A percentile compares a stretch with the other conserved stretches of the same genome.
Conservation (phyloP, 2,888 invertebrate species). For the Amphipoea oculea region DNA sequence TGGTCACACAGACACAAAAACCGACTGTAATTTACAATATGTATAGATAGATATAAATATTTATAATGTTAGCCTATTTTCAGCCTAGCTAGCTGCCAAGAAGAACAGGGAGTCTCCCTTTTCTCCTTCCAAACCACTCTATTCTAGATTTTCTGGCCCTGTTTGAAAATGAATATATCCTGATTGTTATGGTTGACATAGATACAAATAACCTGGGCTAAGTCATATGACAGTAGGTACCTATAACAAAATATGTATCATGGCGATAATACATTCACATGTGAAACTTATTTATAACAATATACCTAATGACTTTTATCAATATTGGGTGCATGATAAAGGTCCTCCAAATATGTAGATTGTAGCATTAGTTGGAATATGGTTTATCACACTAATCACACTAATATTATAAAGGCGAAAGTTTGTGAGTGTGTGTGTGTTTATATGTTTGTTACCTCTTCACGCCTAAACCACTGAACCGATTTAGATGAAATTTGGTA, state of each 20-base stretch:
- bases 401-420: too few species aligned
- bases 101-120: neutral
- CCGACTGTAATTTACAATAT: neutral
- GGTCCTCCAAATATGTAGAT: neutral
- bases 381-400: too few species aligned
- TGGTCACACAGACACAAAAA: neutral
- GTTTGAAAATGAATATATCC: too few species aligned
- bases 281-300: conserved; percentile 26
- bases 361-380: neutral
- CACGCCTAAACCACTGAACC: too few species aligned
- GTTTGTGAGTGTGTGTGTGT: too few species aligned
- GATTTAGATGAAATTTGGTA: too few species aligned
- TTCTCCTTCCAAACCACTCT: neutral
- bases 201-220: neutral
- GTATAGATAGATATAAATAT: neutral
- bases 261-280: conserved; percentile 3
- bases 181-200: too few species aligned
- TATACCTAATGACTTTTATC: conserved; percentile 22
- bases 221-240: neutral
- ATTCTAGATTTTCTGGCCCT: neutral
- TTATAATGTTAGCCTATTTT: neutral
- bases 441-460: too few species aligned
- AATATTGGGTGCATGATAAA: conserved; percentile 23
- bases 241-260: conserved; percentile 9
- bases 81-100: neutral